Conservation (phyloP, 1,140 invertebrate species). For the Calliphora vicina region DNA sequence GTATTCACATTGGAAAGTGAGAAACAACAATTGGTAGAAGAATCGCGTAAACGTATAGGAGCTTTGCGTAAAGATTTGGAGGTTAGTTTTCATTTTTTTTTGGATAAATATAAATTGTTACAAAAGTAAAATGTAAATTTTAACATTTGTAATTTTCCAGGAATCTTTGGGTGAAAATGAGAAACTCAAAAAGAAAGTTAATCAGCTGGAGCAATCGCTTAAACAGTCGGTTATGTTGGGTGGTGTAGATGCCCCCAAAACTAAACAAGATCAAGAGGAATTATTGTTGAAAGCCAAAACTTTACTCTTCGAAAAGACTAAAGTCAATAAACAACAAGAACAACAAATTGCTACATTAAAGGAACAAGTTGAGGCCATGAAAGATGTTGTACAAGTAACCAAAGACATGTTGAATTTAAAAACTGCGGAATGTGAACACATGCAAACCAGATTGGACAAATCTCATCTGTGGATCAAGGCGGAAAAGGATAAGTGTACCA, state of each 20-base stretch:
- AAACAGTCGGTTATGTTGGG: constrained; percentile 58
- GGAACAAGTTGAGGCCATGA: constrained; percentile 75
- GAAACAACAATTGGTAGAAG: constrained; percentile 58
- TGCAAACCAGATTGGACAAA: constrained; percentile 72
- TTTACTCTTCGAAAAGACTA: constrained; percentile 74
- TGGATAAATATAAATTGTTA: no score
- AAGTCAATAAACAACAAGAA: constrained; percentile 77
- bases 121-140: no score
- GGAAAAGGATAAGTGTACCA: constrained; percentile 73
- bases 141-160: constrained; percentile 40
- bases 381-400: constrained; percentile 79
- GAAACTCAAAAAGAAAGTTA: constrained; percentile 49
- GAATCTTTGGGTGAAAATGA: constrained; percentile 54
- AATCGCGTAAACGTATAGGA: constrained; percentile 55
- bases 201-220: constrained; percentile 55
- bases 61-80: constrained; percentile 61
- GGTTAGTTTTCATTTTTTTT: no score
- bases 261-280: constrained; percentile 64
- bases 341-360: constrained; percentile 75
- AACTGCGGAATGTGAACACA: constrained; percentile 78
- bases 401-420: constrained; percentile 79
- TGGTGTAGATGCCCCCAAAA: constrained; percentile 56
- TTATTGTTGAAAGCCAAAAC: constrained; percentile 70
- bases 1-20: constrained; percentile 61
- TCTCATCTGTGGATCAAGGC: constrained; percentile 75